These are phyloP conservation scores for Drosophila falleni DNA, from an alignment of 2,888 invertebrate genomes.

Conservation along the genomic window DNA sequence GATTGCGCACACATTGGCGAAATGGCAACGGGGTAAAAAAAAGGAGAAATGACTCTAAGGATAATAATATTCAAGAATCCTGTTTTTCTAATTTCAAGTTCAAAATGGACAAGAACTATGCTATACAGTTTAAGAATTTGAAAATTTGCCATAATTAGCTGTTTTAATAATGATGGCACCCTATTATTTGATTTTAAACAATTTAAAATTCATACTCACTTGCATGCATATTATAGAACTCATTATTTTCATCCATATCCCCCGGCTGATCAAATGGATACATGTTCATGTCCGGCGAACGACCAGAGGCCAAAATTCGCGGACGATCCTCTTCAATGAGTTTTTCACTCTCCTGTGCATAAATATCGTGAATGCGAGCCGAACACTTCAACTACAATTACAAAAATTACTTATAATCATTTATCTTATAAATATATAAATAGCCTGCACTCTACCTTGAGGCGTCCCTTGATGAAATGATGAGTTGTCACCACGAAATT, in stretches of 20 bases:
- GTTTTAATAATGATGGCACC: neutral
- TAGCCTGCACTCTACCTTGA: slow-evolving; percentile 73
- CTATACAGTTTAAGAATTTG: neutral
- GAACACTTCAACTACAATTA: slow-evolving; percentile 82
- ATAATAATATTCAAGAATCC: neutral
- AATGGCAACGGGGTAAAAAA: neutral
- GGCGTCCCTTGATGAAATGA: slow-evolving; percentile 83
- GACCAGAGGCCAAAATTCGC: slow-evolving; percentile 85
- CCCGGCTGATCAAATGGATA: slow-evolving; percentile 84
- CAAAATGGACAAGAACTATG: neutral
- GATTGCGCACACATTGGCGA: slow-evolving; percentile 46
- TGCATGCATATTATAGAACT: slow-evolving; percentile 83
- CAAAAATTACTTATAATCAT: neutral
- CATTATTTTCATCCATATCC: slow-evolving; percentile 83
- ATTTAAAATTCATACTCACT: slow-evolving; percentile 73
- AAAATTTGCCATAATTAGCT: neutral
- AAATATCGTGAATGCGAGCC: slow-evolving; percentile 84
- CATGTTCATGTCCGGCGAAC: slow-evolving; percentile 84
- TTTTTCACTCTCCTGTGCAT: slow-evolving; percentile 84
- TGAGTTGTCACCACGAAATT: slow-evolving; percentile 83
- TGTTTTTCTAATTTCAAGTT: neutral
- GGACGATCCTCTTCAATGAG: slow-evolving; percentile 85
- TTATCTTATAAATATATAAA: rapidly evolving
- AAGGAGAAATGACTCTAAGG: neutral
- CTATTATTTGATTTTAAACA: neutral